Percentiles rank a stretch among this genome's conserved stretches.
These are phyloP conservation scores for Sarotherodon lohbergeri DNA, from an alignment of 2,113 vertebrate species.

Conservation along the genomic window DNA sequence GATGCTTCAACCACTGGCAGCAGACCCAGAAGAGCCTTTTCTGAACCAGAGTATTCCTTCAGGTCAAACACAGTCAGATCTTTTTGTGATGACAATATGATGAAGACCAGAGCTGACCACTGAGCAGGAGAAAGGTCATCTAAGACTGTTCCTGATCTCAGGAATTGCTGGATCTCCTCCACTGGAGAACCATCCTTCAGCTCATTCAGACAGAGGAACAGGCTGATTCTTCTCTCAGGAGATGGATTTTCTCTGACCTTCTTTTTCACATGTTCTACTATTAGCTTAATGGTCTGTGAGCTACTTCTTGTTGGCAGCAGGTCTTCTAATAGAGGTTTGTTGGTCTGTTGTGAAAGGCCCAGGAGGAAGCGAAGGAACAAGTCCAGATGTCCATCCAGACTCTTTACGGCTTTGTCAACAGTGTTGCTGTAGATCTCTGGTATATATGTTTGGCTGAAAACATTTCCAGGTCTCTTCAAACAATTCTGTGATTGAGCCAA, in stretches of 20 bases:
- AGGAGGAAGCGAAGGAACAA: conserved; percentile 30
- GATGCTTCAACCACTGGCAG: conserved; percentile 16
- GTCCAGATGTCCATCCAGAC: conserved; percentile 20
- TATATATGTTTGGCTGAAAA: not conserved
- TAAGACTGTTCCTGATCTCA: not conserved
- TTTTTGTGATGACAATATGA: conserved; percentile 20
- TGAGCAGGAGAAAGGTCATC: conserved; percentile 2
- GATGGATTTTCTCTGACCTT: not conserved
- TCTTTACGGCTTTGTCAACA: not conserved
- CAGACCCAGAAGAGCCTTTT: not conserved
- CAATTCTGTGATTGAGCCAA: not conserved
- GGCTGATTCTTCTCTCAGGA: conserved; percentile 10
- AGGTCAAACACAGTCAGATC: not conserved
- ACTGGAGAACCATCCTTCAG: not conserved
- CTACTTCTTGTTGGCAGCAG: not conserved
- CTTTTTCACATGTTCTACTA: not conserved
- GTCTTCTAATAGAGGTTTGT: not conserved
- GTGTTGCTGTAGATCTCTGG: not conserved
- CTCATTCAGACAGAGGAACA: not conserved
- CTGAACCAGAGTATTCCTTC: conserved; percentile 9
- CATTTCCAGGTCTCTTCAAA: not conserved
- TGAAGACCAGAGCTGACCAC: conserved; percentile 21
- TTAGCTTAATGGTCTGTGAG: not conserved
- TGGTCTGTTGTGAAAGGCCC: conserved; percentile 10
- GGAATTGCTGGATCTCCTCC: not conserved